Percentiles rank a stretch among this genome's conserved stretches.
These are phyloP conservation scores for Tillus elongatus DNA, from an alignment of 2,888 invertebrate species.

Conservation along the genomic window DNA sequence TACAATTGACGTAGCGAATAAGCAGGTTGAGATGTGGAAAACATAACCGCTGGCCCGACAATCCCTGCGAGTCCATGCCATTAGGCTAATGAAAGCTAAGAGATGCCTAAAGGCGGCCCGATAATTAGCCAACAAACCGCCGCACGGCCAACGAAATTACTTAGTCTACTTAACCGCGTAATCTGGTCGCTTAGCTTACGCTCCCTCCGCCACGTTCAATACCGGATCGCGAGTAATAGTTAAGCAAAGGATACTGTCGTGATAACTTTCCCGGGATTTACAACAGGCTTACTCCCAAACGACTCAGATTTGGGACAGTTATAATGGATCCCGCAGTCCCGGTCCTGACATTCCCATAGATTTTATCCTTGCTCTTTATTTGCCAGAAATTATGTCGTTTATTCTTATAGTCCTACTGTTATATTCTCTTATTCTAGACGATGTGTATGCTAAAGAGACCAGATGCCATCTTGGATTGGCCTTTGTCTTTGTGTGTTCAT, in stretches of 20 bases:
- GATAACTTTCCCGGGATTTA: slow-evolving; percentile 34
- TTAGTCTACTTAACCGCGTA: slow-evolving; percentile 39
- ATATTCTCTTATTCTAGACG: too few species aligned
- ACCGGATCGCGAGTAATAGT: slow-evolving; percentile 34
- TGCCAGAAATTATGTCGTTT: slow-evolving; percentile 25
- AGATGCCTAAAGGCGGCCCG: slow-evolving; percentile 34
- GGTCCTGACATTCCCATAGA: slow-evolving; percentile 20
- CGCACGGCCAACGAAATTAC: slow-evolving; percentile 37
- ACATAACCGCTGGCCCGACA: too few species aligned
- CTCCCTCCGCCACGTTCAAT: slow-evolving; percentile 24
- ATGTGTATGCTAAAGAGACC: too few species aligned
- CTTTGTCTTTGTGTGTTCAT: too few species aligned
- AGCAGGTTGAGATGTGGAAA: too few species aligned
- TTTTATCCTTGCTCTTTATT: slow-evolving; percentile 24
- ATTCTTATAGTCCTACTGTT: too few species aligned
- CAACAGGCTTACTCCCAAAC: slow-evolving; percentile 31
- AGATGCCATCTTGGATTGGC: too few species aligned
- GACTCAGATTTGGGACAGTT: slow-evolving; percentile 31
- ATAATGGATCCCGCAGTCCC: slow-evolving; percentile 27
- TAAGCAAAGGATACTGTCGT: slow-evolving; percentile 32
- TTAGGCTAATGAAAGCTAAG: slow-evolving; percentile 37
- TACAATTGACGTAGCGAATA: too few species aligned
- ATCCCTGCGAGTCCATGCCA: slow-evolving; percentile 25
- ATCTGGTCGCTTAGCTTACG: slow-evolving; percentile 32
- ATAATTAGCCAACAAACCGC: slow-evolving; percentile 41